Evolutionary conservation across 2,113 vertebrate species (phyloP), one percentile per base, ranked within the genome.

Genomic region (Sturnira hondurensis): DNA sequence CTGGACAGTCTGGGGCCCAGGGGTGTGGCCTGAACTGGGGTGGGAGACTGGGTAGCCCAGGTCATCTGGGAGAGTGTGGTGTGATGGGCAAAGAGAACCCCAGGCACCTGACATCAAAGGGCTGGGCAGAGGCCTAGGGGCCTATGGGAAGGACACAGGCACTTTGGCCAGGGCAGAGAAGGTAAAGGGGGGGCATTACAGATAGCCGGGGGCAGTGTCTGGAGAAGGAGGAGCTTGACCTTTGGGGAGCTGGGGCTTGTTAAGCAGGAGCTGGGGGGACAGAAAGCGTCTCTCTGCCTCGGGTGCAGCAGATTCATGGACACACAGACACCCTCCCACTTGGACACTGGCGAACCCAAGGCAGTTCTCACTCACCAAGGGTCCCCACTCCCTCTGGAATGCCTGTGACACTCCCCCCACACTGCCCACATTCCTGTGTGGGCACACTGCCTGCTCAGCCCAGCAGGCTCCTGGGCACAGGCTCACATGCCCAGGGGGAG

Each of bases 301-400:
- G 17, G 78, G 83, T 15, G 12, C 22, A 12, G 43, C 11, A 24
- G 86, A 33, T 5, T 28, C 45, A 4, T 41, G 90, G 61, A 88
- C 47, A 38, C 3, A 2, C 1, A 15, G 58, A 45, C 7, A 28
- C 14, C 41, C 14, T 86, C 81, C 63, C 74, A 14, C 16, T 2
- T 0, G 1, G 67, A 68, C 3, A 0, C 63, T 8, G 45, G 38
- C 36, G 87, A 82, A 26, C 65, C 74, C 2, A 0, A 41, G 52
- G 38, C 36, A 13, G 28, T 22, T 11, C 65, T 47, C 45, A 36
- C 83, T 41, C 74, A 11, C 8, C 0, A 1, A 33, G 36, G 31
- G 67, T 26, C 86, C 71, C 85, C 85, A 26, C 65, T 81, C 41
- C 36, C 76, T 65, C 73, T 80, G 94, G 94, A 96, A 96, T 96